A percentile compares a stretch with the other conserved stretches of the same genome.
These are phyloP conservation scores for Eilema caniola DNA, from an alignment of 2,888 invertebrate species.

Conservation along the genomic window DNA sequence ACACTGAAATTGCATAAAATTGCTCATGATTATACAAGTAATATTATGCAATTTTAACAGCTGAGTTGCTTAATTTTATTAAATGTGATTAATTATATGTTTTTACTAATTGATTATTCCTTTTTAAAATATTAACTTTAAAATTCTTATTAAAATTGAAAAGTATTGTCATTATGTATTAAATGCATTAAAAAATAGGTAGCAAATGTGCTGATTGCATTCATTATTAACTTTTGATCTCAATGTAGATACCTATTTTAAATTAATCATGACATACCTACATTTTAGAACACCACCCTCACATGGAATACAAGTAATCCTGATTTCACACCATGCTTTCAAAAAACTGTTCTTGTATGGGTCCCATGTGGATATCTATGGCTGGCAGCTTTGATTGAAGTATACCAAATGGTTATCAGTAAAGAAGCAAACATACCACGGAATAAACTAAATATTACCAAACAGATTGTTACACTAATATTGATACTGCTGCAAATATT, in stretches of 20 bases:
- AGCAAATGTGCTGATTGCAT: not conserved
- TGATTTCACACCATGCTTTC: conserved; percentile 95
- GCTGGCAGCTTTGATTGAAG: conserved; percentile 90
- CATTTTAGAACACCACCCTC: conserved; percentile 90
- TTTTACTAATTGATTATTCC: too few relatives aligned
- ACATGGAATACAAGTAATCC: conserved; percentile 94
- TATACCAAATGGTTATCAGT: conserved; percentile 91
- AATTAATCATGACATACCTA: not conserved
- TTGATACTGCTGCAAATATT: conserved; percentile 88
- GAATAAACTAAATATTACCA: conserved; percentile 90
- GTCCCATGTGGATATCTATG: conserved; percentile 94
- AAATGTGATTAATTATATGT: not conserved
- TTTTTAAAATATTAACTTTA: too few relatives aligned
- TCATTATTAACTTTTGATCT: not conserved
- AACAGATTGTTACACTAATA: conserved; percentile 88
- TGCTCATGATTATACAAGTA: not conserved
- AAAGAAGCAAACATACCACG: conserved; percentile 92
- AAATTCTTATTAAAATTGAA: too few relatives aligned
- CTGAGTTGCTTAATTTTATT: not conserved
- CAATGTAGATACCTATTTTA: not conserved
- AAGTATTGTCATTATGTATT: too few relatives aligned
- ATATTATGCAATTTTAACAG: not conserved
- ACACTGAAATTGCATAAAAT: not conserved
- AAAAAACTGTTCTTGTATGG: conserved; percentile 96
- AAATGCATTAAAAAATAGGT: not conserved